Percentiles rank a stretch among this genome's conserved stretches.
Conservation (phyloP, 2,888 invertebrate species). For the Chrysotoxum bicinctum region DNA sequence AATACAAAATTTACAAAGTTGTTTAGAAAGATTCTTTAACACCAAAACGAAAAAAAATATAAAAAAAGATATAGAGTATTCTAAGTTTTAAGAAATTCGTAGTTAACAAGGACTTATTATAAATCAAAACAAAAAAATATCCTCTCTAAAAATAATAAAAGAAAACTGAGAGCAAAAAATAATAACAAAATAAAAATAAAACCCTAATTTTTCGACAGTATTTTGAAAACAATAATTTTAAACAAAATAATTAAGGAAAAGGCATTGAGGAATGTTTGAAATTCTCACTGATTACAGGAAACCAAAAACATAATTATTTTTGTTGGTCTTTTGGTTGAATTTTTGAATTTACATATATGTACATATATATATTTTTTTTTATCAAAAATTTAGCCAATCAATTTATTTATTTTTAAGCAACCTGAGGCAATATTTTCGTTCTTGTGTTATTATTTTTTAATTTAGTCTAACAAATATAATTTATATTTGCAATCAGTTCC, state of each 20-base stretch:
- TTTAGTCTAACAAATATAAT: constrained; percentile 28
- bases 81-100: constrained; percentile 53
- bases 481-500: constrained; percentile 8
- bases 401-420: constrained; percentile 56
- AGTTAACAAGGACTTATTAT: constrained; percentile 47
- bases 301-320: constrained; percentile 24
- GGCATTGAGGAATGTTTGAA: constrained; percentile 8
- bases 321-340: neutral
- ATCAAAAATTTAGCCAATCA: constrained; percentile 18
- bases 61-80: constrained; percentile 41
- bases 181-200: constrained; percentile 34
- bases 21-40: constrained; percentile 65
- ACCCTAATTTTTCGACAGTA: constrained; percentile 45
- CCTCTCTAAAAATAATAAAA: constrained; percentile 4
- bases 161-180: constrained; percentile 20
- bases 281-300: constrained; percentile 55
- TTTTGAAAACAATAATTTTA: constrained; percentile 54
- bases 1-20: constrained; percentile 62
- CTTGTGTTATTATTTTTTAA: constrained; percentile 17
- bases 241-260: constrained; percentile 14
- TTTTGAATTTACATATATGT: constrained; percentile 2
- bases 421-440: constrained; percentile 61
- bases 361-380: neutral
- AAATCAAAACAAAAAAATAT: constrained; percentile 24
- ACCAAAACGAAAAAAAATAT: constrained; percentile 42